Evolutionary conservation across 2,888 invertebrate species (phyloP), one percentile per base, ranked within the genome.

Genomic region (Nemotelus nigrinus): DNA sequence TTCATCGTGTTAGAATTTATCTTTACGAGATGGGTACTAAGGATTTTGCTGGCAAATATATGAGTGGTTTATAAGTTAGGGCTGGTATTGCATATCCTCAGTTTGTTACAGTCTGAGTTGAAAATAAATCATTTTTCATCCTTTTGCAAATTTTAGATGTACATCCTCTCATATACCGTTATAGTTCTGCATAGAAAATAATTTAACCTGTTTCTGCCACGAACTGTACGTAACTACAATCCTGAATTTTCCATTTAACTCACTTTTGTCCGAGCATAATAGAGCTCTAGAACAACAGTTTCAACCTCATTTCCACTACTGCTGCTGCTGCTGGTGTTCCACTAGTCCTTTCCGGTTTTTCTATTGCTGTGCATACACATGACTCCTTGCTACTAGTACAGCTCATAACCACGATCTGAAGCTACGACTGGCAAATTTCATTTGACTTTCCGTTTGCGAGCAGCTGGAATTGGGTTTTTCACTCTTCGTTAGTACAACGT

Each of bases 391-490:
- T 25, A 25, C 25, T 25, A 25, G 25, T 25, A 25, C 25, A 25
- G 25, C 25, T 25, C 25, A 25, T 25, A 25, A 25, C 25, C 25
- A 25, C 25, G 25, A 25, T 25, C 25, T 25, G 25, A 25, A 25
- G 25, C 25, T 25, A 25, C 0, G 25, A 25, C 68, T 68, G 25
- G 63, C 39, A 47, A 55, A 71, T 71, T 57, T 57, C 48, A 71
- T 44, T 71, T 71, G 71, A 71, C 57, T 71, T 71, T 71, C 53
- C 47, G 55, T 71, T 55, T 55, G 41, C 57, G 55, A 41, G 55
- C n/a, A 57, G 43, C 10, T 5, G 71, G 43, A 55, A n/a, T 25
- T 25, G 25, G 71, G n/a, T 57, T 10, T 45, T 71, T 43, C 10
- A 55, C 5, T 57, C 71, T 53, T 5, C 5, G 63, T 25, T 25